Evolutionary conservation across 2,797 vertebrate species (phyloP).

Genomic region (Bradypodion ventrale): DNA sequence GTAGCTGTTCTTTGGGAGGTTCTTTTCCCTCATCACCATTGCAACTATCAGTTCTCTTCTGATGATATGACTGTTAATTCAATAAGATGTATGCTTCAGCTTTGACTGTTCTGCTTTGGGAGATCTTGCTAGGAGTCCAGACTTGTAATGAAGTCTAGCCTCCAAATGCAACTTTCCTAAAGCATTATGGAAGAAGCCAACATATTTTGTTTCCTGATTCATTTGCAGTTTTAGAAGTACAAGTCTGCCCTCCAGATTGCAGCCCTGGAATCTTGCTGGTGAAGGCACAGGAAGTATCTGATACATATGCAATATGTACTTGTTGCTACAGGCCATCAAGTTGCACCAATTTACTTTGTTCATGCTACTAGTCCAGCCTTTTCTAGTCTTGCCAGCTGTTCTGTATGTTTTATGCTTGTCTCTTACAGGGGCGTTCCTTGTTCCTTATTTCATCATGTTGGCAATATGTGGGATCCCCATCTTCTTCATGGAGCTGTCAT

Average conservation of each 20-base stretch:
- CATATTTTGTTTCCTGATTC: not conserved
- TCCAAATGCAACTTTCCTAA: no score
- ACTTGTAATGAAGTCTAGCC: no score
- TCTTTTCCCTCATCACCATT: no score
- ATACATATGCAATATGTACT: no score
- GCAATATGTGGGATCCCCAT: constrained; percentile 82
- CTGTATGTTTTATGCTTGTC: not conserved
- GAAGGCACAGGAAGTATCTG: not conserved
- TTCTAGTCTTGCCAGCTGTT: not conserved
- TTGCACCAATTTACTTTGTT: not conserved
- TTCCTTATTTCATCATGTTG: constrained; percentile 84
- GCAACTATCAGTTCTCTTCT: no score
- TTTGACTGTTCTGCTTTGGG: no score
- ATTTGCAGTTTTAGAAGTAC: not conserved
- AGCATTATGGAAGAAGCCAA: not conserved
- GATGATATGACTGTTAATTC: no score
- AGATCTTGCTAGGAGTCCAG: no score
- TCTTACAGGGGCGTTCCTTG: constrained; percentile 78
- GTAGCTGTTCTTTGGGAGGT: no score
- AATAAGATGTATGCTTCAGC: no score
- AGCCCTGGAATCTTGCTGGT: not conserved
- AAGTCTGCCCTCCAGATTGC: not conserved
- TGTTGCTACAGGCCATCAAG: no score
- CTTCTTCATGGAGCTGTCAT: constrained; percentile 82
- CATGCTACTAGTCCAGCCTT: not conserved